Percentiles rank a stretch among this genome's conserved stretches.
These are phyloP conservation scores for Sorex maritimensis DNA, from an alignment of 2,797 vertebrate genomes.

Conservation along the genomic window DNA sequence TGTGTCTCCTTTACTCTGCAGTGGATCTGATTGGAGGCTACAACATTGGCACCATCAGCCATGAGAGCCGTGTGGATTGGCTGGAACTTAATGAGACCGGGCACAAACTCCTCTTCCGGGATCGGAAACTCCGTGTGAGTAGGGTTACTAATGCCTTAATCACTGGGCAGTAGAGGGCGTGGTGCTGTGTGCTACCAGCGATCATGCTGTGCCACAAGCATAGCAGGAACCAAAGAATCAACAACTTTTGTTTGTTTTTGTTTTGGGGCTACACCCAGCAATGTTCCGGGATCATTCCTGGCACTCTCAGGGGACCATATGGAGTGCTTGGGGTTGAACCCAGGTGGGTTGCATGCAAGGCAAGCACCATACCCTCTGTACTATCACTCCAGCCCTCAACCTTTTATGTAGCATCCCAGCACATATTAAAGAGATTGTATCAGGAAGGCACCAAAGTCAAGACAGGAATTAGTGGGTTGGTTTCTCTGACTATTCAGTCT, in stretches of 20 bases:
- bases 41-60: slow-evolving; percentile 94
- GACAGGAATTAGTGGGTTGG: neutral
- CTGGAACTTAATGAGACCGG: slow-evolving; percentile 98
- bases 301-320: too few species aligned
- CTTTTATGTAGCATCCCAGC: neutral
- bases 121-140: slow-evolving; percentile 97
- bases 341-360: too few species aligned
- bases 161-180: neutral
- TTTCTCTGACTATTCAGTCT: slow-evolving; percentile 26
- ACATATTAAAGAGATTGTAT: slow-evolving; percentile 18
- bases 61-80: slow-evolving; percentile 97
- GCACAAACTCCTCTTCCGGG: slow-evolving; percentile 97
- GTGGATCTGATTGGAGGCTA: slow-evolving; percentile 95
- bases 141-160: slow-evolving; percentile 58
- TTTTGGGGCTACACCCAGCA: too few species aligned
- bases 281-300: too few species aligned
- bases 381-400: too few species aligned
- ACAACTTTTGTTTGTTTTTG: neutral
- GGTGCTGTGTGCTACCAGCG: neutral
- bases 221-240: slow-evolving; percentile 38
- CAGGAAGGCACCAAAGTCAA: slow-evolving; percentile 2
- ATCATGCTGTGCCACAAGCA: slow-evolving; percentile 17
- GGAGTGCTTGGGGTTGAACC: too few species aligned
- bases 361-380: too few species aligned
- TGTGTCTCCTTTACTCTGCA: slow-evolving; percentile 80